Conservation (phyloP, 2,888 invertebrate species). For the Plebejus anna region DNA sequence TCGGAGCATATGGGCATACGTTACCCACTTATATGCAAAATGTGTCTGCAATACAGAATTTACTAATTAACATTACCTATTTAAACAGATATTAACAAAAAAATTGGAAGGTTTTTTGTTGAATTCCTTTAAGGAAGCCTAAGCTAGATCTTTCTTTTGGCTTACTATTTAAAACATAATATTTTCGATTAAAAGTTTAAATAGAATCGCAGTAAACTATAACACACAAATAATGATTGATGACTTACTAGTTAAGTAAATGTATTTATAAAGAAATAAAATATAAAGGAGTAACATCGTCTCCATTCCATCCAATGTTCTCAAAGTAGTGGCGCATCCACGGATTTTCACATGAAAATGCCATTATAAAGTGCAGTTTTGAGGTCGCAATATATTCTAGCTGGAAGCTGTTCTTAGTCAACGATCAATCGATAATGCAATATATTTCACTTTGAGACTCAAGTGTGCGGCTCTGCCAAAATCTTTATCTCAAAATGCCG, state of each 20-base stretch:
- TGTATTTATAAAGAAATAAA: neutral
- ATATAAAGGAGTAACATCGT: neutral
- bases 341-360: constrained; percentile 10
- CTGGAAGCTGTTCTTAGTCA: constrained; percentile 13
- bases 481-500: constrained; percentile 18
- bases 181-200: too few relatives aligned
- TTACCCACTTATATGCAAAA: constrained; percentile 13
- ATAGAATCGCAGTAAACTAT: too few relatives aligned
- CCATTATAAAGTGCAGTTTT: constrained; percentile 20
- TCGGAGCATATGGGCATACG: constrained; percentile 1
- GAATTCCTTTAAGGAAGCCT: too few relatives aligned
- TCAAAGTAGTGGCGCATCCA: neutral
- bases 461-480: constrained; percentile 16
- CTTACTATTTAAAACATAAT: too few relatives aligned
- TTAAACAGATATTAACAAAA: neutral
- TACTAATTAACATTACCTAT: neutral
- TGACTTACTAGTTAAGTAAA: too few relatives aligned
- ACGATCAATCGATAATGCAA: constrained; percentile 22
- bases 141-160: too few relatives aligned
- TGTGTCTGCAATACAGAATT: constrained; percentile 11
- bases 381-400: constrained; percentile 20
- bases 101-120: neutral
- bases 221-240: too few relatives aligned
- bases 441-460: constrained; percentile 17
- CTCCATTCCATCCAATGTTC: neutral